Percentiles rank a stretch among this genome's conserved stretches.
Conservation (phyloP, 1,140 invertebrate species). For the Drosophila equinoxialis region DNA sequence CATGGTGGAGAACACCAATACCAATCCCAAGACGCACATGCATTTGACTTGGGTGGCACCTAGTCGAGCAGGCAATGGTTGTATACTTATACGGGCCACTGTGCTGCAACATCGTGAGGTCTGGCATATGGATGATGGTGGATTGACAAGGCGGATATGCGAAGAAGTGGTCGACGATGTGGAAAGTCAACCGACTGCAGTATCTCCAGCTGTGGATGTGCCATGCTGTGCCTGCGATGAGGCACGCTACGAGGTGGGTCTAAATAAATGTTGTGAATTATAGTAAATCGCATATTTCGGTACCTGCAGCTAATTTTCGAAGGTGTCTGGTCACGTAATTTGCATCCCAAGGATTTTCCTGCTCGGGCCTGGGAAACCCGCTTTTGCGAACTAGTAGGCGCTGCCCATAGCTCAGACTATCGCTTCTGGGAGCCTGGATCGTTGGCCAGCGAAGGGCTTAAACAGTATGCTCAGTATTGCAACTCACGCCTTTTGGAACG, state of each 20-base stretch:
- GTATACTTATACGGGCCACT: slow-evolving; percentile 90
- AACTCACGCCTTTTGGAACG: slow-evolving; percentile 94
- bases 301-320: slow-evolving; percentile 92
- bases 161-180: slow-evolving; percentile 88
- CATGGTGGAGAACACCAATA: slow-evolving; percentile 88
- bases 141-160: slow-evolving; percentile 90
- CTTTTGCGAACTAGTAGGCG: slow-evolving; percentile 98
- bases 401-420: slow-evolving; percentile 95
- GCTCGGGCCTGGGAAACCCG: slow-evolving; percentile 92
- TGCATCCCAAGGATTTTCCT: slow-evolving; percentile 98
- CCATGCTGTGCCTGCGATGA: slow-evolving; percentile 96
- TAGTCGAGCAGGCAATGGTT: slow-evolving; percentile 87
- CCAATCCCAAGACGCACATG: slow-evolving; percentile 87
- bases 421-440: slow-evolving; percentile 95
- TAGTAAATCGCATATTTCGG: too few species aligned
- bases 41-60: slow-evolving; percentile 92
- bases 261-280: too few species aligned
- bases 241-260: slow-evolving; percentile 93
- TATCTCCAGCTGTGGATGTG: slow-evolving; percentile 84
- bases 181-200: slow-evolving; percentile 86
- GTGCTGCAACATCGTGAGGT: slow-evolving; percentile 91
- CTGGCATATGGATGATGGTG: slow-evolving; percentile 94
- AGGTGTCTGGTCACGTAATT: slow-evolving; percentile 97
- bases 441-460: slow-evolving; percentile 92
- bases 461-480: slow-evolving; percentile 96